phyloP scores from a whole-genome alignment of 2,113 vertebrate species.

The Dromaius novaehollandiae region DNA sequence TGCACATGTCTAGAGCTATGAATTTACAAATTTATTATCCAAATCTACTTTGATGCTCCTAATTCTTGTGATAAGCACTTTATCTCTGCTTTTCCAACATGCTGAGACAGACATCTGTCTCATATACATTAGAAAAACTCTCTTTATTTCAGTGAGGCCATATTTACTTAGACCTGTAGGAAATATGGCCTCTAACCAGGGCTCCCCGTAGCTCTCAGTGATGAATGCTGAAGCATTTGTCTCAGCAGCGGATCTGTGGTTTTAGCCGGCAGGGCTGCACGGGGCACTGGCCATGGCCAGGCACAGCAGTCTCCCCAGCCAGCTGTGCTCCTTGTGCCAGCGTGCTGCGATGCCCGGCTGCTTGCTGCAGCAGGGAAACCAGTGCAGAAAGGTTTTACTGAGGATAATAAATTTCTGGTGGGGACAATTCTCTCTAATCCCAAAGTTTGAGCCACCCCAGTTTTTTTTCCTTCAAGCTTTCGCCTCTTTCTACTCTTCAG shows the following conservation, averaged over 20 bases:
- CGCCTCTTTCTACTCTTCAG: neutral
- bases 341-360: accelerated
- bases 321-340: neutral
- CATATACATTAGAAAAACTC: neutral
- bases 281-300: neutral
- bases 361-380: neutral
- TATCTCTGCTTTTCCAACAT: neutral
- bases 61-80: neutral
- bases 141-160: neutral
- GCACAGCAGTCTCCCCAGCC: accelerated
- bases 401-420: neutral
- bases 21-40: neutral
- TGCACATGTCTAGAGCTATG: neutral
- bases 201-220: neutral
- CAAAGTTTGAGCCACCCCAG: neutral
- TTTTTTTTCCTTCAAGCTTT: neutral
- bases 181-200: neutral
- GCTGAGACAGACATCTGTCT: neutral
- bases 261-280: neutral
- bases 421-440: neutral
- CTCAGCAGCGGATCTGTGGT: neutral
- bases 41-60: neutral
- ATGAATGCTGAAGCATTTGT: neutral
- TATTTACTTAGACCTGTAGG: neutral
- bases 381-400: neutral